Conservation (phyloP, 53 echinoderm and acorn worm genomes). For the Luidia sarsii region DNA sequence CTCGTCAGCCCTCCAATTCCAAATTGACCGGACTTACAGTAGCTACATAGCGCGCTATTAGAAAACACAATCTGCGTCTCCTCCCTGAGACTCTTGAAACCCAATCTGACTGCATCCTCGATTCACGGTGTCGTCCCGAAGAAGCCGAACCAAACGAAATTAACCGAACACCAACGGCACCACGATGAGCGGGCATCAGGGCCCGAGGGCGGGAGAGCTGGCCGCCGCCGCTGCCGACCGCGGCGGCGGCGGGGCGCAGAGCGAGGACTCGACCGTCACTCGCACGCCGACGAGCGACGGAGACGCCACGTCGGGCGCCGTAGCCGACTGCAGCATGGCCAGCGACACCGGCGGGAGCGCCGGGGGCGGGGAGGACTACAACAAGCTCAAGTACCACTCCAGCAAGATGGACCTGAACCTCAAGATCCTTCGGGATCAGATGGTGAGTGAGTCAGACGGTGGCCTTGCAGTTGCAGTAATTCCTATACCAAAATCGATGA, state of each 20-base stretch:
- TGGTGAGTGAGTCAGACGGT: constrained; percentile 70
- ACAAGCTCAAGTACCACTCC: constrained; percentile 77
- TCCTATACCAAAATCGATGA: too few relatives aligned
- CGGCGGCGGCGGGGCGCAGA: too few relatives aligned
- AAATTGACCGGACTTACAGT: too few relatives aligned
- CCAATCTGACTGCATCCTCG: too few relatives aligned
- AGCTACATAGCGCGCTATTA: too few relatives aligned
- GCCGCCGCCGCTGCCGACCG: not conserved
- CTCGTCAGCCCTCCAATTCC: constrained; percentile 12
- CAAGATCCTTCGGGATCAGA: constrained; percentile 78
- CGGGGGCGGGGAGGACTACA: constrained; percentile 60
- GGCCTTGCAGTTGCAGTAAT: too few relatives aligned
- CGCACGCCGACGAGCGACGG: constrained; percentile 14
- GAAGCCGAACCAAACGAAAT: too few relatives aligned
- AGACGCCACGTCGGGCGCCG: constrained; percentile 37
- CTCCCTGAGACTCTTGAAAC: not conserved
- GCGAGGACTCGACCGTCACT: constrained; percentile 40
- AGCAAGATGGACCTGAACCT: constrained; percentile 81
- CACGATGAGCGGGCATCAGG: constrained; percentile 13
- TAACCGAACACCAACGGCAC: too few relatives aligned
- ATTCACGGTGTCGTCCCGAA: too few relatives aligned
- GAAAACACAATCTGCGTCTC: too few relatives aligned
- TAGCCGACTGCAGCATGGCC: constrained; percentile 49
- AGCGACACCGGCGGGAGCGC: constrained; percentile 45
- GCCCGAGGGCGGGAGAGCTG: not conserved